Conservation (phyloP, 2,888 invertebrate species). For the Caenorhabditis auriculariae region DNA sequence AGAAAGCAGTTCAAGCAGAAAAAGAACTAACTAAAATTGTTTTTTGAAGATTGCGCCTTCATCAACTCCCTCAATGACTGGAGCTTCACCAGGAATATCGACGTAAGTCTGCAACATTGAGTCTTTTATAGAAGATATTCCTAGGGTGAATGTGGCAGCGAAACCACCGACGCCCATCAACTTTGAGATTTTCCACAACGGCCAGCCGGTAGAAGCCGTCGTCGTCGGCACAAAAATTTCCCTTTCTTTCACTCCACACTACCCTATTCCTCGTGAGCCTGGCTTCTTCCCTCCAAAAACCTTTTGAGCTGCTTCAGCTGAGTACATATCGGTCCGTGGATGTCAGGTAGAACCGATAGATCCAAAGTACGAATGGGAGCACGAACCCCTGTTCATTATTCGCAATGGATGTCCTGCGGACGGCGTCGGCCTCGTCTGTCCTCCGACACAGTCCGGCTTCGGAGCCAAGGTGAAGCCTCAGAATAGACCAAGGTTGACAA, state of each 20-base stretch:
- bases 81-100: neutral
- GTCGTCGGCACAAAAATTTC: conserved; percentile 63
- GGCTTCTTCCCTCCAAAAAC: neutral
- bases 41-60: conserved; percentile 13
- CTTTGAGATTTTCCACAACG: conserved; percentile 63
- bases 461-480: conserved; percentile 47
- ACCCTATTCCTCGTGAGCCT: conserved; percentile 58
- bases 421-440: conserved; percentile 62
- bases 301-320: conserved; percentile 46
- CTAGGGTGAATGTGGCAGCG: conserved; percentile 8
- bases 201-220: conserved; percentile 61
- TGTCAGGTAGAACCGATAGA: conserved; percentile 63
- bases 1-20: no score
- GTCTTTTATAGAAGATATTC: neutral
- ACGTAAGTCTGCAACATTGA: neutral
- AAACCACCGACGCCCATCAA: conserved; percentile 45
- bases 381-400: conserved; percentile 61
- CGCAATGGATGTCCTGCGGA: conserved; percentile 58
- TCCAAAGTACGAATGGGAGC: conserved; percentile 61
- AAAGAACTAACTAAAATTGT: conserved; percentile 10
- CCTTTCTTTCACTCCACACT: conserved; percentile 60
- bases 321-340: conserved; percentile 59
- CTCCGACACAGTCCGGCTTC: conserved; percentile 57
- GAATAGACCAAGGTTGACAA: neutral
- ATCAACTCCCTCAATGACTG: conserved; percentile 4